Evolutionary conservation across 1,140 invertebrate species (phyloP), one percentile per base, ranked within the genome.

Genomic region (Eriosoma lanigerum): DNA sequence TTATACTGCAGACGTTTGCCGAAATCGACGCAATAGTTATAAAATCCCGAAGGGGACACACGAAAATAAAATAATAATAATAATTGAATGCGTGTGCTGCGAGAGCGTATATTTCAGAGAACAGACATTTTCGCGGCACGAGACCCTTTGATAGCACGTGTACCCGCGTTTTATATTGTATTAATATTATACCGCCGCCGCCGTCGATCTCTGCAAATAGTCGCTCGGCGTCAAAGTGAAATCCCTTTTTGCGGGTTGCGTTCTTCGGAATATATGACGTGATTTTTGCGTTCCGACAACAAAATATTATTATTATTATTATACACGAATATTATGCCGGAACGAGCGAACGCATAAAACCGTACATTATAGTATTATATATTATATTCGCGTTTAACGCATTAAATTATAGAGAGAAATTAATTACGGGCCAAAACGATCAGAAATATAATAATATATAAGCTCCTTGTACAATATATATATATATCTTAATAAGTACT

Each of bases 1-100:
- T 70, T 70, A 38, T 38, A 38, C 32, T 38, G 32, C 32, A 70
- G 38, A 70, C 66, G 46, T 66, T 66, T 66, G 64, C 64, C 66
- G 66, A 70, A 50, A 70, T 70, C 66, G 44, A 26, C 46, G 44
- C 66, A 17, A 29, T 70, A 17, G 46, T 50, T 26, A 44, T 70
- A 70, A 50, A 66, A 66, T 44, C 38, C 5, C n/a, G 38, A 21
- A 32, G 32, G 62, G 32, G 4, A 32, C 32, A 29, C 4, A n/a
- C 26, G 38, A 44, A 38, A 66, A 66, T 38, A n/a, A 60, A 29
- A 60, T 4, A 38, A 38, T 38, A 38, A 38, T 38, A 38, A 38
- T 38, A 38, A 66, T 19, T 66, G 13, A 15, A 29, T 5, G 15
- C 15, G 56, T 32, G 9, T 12, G 26, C 3, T 3, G 17, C 5